Percentiles rank a stretch among this genome's conserved stretches.
These are phyloP conservation scores for Scomberomorus guttatus DNA, from an alignment of 2,797 vertebrate genomes.

Conservation along the genomic window DNA sequence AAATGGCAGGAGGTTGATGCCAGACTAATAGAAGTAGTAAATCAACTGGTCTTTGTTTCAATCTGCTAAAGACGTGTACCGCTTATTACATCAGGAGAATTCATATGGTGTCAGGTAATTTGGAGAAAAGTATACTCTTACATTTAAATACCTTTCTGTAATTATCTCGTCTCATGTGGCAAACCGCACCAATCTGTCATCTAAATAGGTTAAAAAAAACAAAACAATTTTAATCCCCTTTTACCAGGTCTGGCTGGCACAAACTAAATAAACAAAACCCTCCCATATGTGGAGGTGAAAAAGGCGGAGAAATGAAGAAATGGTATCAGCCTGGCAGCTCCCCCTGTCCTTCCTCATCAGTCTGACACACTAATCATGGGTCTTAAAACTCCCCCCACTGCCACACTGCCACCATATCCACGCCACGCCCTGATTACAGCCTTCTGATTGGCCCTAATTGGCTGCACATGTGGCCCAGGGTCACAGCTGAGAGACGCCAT, in stretches of 20 bases:
- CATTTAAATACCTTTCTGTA: slow-evolving; percentile 47
- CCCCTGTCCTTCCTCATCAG: slow-evolving; percentile 68
- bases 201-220: slow-evolving; percentile 53
- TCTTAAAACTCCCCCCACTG: slow-evolving; percentile 56
- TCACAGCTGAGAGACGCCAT: slow-evolving; percentile 66
- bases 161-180: slow-evolving; percentile 59
- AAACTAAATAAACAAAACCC: slow-evolving; percentile 62
- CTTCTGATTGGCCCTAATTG: slow-evolving; percentile 85
- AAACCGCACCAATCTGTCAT: slow-evolving; percentile 58
- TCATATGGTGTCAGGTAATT: slow-evolving; percentile 19
- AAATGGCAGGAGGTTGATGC: not conserved
- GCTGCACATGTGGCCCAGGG: slow-evolving; percentile 82
- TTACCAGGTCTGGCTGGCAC: slow-evolving; percentile 43
- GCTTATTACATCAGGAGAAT: no score
- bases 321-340: slow-evolving; percentile 39
- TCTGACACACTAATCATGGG: slow-evolving; percentile 80
- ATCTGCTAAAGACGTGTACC: not conserved
- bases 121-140: slow-evolving; percentile 28
- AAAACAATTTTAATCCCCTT: slow-evolving; percentile 30
- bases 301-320: slow-evolving; percentile 35
- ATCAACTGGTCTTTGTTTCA: slow-evolving; percentile 24
- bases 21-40: slow-evolving; percentile 16
- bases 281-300: slow-evolving; percentile 28
- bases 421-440: slow-evolving; percentile 81
- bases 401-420: slow-evolving; percentile 60